Conservation (phyloP, 2,888 invertebrate species). For the Acanthococcus lagerstroemiae region DNA sequence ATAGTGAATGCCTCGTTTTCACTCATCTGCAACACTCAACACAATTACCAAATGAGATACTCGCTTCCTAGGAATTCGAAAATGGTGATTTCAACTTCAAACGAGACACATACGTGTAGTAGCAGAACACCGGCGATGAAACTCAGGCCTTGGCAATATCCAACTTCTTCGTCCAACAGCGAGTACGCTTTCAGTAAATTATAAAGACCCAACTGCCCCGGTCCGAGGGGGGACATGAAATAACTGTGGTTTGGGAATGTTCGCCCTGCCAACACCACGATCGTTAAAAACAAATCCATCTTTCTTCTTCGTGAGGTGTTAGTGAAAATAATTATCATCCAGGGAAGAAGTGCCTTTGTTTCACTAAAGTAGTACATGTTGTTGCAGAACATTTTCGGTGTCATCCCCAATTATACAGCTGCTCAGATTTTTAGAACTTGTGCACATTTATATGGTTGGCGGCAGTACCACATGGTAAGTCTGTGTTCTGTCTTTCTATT, state of each 20-base stretch:
- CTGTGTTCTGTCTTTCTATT: too few species aligned
- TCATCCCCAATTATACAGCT: too few species aligned
- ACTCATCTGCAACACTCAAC: conserved; percentile 59
- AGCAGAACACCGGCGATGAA: conserved; percentile 90
- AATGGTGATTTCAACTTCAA: background rate
- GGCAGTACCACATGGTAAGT: too few species aligned
- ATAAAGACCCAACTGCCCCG: conserved; percentile 86
- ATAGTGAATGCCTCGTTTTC: conserved; percentile 83
- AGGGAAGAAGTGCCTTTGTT: too few species aligned
- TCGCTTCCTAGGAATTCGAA: background rate
- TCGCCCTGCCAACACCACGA: too few species aligned
- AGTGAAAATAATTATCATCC: too few species aligned
- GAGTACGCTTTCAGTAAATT: conserved; percentile 94
- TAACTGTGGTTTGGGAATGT: conserved; percentile 93
- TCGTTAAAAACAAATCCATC: too few species aligned
- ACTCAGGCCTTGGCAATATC: conserved; percentile 92
- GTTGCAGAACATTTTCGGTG: too few species aligned
- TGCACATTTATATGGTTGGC: too few species aligned
- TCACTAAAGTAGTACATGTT: too few species aligned
- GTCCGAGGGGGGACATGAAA: conserved; percentile 81
- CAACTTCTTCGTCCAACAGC: conserved; percentile 82
- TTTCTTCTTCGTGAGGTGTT: too few species aligned
- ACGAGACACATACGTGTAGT: conserved; percentile 64
- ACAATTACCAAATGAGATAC: background rate
- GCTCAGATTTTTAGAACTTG: too few species aligned